Percentiles rank a stretch among this genome's conserved stretches.
phyloP scores from a whole-genome alignment of 2,797 vertebrate genomes.

The Gastrophryne carolinensis region DNA sequence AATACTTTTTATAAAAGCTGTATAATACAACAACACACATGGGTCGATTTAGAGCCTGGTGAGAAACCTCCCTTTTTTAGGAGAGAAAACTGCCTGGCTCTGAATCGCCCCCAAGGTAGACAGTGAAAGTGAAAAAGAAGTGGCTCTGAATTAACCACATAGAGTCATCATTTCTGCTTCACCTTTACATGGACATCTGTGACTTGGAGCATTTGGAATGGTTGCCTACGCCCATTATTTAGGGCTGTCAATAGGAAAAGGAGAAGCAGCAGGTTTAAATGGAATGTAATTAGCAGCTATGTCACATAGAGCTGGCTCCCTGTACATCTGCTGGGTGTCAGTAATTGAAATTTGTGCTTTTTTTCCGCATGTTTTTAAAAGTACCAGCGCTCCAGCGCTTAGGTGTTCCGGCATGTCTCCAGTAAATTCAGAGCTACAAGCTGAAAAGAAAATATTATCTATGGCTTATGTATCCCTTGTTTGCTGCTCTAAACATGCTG shows the following conservation, averaged over 20 bases:
- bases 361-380: background rate
- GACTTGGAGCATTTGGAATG: no score
- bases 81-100: no score
- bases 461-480: slow-evolving; percentile 2
- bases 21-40: no score
- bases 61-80: no score
- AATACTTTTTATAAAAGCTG: no score
- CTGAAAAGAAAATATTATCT: slow-evolving; percentile 3
- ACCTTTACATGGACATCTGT: no score
- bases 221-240: background rate
- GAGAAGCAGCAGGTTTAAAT: background rate
- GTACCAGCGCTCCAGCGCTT: background rate
- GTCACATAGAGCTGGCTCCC: background rate
- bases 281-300: background rate
- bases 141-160: no score
- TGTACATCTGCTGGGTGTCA: background rate
- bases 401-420: background rate
- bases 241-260: background rate
- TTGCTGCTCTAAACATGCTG: background rate
- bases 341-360: slow-evolving; percentile 9
- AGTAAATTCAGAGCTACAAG: background rate
- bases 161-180: no score
- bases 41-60: no score
- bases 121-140: no score
- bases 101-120: no score